These are phyloP conservation scores for Synanthedon tipuliformis DNA, from an alignment of 2,888 invertebrate genomes.

Conservation along the genomic window DNA sequence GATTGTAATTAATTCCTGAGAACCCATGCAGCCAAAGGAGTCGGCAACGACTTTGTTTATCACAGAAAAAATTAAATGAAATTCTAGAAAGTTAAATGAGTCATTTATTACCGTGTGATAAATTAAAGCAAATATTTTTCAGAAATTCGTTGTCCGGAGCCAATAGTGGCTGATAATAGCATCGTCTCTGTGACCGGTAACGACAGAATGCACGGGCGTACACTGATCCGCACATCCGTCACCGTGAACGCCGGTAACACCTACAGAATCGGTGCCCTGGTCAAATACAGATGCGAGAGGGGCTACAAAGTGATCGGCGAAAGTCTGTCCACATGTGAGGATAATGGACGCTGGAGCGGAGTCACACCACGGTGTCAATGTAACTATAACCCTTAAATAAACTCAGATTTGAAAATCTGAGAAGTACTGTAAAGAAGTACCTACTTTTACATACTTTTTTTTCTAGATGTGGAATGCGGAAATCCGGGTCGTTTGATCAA, in stretches of 20 bases:
- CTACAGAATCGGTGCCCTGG: slow-evolving; percentile 86
- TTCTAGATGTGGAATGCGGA: slow-evolving; percentile 86
- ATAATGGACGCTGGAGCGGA: slow-evolving; percentile 88
- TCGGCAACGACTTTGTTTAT: no score
- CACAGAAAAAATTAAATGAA: background rate
- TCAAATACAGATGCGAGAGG: slow-evolving; percentile 89
- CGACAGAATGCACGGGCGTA: slow-evolving; percentile 89
- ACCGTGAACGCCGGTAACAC: slow-evolving; percentile 78
- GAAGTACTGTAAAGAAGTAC: background rate
- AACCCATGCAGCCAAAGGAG: no score
- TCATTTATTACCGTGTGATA: background rate
- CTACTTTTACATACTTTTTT: background rate
- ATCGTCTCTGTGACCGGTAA: slow-evolving; percentile 91
- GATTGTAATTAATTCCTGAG: background rate
- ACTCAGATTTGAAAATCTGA: background rate
- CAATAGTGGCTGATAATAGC: slow-evolving; percentile 84
- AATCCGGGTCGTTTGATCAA: slow-evolving; percentile 77
- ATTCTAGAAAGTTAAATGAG: background rate
- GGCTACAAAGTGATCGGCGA: slow-evolving; percentile 90
- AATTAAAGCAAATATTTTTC: slow-evolving; percentile 9
- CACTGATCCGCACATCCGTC: slow-evolving; percentile 80
- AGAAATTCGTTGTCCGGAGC: slow-evolving; percentile 91
- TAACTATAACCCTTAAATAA: slow-evolving; percentile 58
- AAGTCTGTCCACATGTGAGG: slow-evolving; percentile 86
- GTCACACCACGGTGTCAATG: slow-evolving; percentile 86